phyloP scores from a whole-genome alignment of 2,113 vertebrate species.

The Calyptommatus sinebrachiatus region DNA sequence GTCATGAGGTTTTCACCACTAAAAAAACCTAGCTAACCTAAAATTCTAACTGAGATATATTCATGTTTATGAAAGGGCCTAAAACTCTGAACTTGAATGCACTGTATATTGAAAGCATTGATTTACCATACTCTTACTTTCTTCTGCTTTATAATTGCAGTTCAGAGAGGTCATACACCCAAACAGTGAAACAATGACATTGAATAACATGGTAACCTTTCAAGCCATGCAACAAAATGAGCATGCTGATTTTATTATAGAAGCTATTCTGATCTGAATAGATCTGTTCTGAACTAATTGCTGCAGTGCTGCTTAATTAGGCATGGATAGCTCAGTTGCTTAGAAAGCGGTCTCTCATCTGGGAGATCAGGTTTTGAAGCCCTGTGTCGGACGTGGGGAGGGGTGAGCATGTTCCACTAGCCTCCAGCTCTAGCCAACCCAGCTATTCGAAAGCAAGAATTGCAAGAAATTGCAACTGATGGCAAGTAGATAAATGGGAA shows the following conservation, averaged over 20 bases:
- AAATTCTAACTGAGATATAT: conserved; percentile 32
- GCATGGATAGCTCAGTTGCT: too few relatives aligned
- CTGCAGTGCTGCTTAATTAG: neutral
- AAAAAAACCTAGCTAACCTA: conserved; percentile 15
- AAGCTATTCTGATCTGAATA: neutral
- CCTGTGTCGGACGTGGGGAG: too few relatives aligned
- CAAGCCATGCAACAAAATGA: conserved; percentile 47
- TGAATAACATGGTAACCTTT: conserved; percentile 49
- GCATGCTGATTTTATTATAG: conserved; percentile 46
- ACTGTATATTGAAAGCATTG: conserved; percentile 24
- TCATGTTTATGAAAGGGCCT: conserved; percentile 29
- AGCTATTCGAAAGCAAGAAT: too few relatives aligned
- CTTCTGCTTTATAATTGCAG: conserved; percentile 35
- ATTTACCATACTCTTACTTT: conserved; percentile 28
- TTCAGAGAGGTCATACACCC: conserved; percentile 47
- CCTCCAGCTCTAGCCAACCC: too few relatives aligned
- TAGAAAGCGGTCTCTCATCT: too few relatives aligned
- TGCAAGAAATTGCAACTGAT: too few relatives aligned
- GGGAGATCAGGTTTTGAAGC: too few relatives aligned
- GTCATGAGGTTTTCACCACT: neutral
- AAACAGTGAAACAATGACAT: conserved; percentile 29
- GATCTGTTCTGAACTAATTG: neutral
- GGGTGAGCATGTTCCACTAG: too few relatives aligned
- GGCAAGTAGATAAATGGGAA: too few relatives aligned
- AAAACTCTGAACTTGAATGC: conserved; percentile 37